Base-by-base conservation (phyloP, 2,888 invertebrate species). In the Euspilapteryx auroguttella region DNA sequence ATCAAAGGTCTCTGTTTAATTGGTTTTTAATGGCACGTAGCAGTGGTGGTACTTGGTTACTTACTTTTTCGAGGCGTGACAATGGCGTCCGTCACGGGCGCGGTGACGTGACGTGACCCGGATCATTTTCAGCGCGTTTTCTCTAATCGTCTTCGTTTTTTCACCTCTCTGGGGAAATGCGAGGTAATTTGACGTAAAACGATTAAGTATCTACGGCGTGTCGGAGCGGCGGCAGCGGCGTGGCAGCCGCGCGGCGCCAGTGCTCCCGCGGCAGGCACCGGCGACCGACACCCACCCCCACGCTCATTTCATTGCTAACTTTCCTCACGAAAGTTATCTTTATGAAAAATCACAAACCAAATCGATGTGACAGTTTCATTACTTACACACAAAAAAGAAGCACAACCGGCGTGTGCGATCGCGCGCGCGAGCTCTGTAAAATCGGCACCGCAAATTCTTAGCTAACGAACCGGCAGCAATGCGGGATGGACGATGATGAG, bases 81-180 rank as follows among this genome's bases (percentile, higher is more conserved):
- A n/a, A n/a, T n/a, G n/a, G n/a, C n/a, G n/a, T n/a, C n/a, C n/a
- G n/a, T n/a, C n/a, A n/a, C n/a, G n/a, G n/a, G n/a, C n/a, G 7
- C 10, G 11, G 3, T 21, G 17, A 26, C 26, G 26, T 24, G 4
- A 45, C 47, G 46, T 53, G 54, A 50, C 56, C 51, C 47, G 47
- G 44, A 61, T 64, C 54, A 61, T 61, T 58, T 58, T 59, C 58
- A 61, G 50, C 45, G 49, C 46, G 56, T 69, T 66, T 69, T 66
- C 65, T 58, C 57, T 50, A 51, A 57, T 48, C 48, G 45, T 56
- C 56, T 61, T 55, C 49, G 62, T 64, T 20, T 10, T 66, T 64
- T 63, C 55, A 57, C 50, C 54, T 57, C 58, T 45, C 38, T n/a
- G 56, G 63, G 59, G 64, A 66, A 69, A 71, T 59, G 59, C 50